Evolutionary conservation across 2,113 vertebrate species (phyloP).

Genomic region (Pongo abelii): DNA sequence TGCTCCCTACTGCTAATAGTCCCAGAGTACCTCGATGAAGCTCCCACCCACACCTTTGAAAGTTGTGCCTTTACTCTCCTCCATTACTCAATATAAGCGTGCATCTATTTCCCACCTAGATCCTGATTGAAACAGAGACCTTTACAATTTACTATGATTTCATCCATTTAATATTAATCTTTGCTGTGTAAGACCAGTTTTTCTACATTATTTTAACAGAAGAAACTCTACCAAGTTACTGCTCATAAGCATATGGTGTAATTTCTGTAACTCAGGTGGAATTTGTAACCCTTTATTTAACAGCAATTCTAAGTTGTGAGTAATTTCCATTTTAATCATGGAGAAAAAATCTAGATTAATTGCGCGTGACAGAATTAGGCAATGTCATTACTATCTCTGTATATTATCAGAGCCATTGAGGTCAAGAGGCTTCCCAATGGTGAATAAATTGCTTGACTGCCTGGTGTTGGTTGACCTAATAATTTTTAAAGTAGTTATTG

Average conservation of each 20-base stretch:
- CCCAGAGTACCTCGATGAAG: fast-evolving
- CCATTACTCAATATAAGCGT: fast-evolving
- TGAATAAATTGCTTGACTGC: background rate
- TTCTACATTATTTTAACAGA: background rate
- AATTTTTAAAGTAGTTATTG: slow-evolving; percentile 4
- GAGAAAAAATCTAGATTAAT: slow-evolving; percentile 11
- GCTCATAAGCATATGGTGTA: background rate
- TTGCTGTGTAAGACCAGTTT: background rate
- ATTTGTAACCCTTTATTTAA: slow-evolving; percentile 30
- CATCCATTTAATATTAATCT: background rate
- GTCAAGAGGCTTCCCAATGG: background rate
- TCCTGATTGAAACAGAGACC: background rate
- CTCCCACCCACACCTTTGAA: background rate
- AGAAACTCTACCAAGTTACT: background rate
- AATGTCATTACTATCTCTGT: background rate
- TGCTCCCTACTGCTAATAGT: fast-evolving
- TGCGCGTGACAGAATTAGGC: background rate
- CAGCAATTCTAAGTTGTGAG: slow-evolving; percentile 22
- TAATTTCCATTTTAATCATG: slow-evolving; percentile 44
- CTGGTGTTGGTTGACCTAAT: background rate
- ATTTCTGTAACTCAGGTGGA: slow-evolving; percentile 51
- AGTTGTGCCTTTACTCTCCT: background rate
- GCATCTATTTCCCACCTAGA: background rate
- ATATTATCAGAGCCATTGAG: background rate
- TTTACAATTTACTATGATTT: background rate